Evolutionary conservation across 2,888 invertebrate species (phyloP).

Genomic region (Mechanitis messenoides): DNA sequence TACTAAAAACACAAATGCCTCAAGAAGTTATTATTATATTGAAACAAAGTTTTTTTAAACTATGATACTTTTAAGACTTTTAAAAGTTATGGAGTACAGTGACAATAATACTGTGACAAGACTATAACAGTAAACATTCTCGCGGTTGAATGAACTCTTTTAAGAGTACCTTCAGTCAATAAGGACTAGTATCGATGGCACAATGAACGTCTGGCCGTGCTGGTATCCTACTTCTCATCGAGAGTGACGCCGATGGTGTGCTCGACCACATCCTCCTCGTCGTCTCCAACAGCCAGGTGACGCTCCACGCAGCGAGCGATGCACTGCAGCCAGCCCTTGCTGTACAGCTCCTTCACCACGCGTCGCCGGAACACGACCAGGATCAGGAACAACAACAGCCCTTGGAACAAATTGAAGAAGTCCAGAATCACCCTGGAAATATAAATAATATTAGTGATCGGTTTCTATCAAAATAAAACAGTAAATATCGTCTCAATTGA

Average conservation of each 20-base stretch:
- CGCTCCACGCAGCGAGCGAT: constrained; percentile 46
- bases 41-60: too few species aligned
- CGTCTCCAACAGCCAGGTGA: constrained; percentile 55
- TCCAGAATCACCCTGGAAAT: constrained; percentile 75
- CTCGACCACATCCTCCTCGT: constrained; percentile 66
- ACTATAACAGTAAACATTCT: too few species aligned
- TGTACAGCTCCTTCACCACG: constrained; percentile 60
- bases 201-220: constrained; percentile 8
- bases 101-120: too few species aligned
- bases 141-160: too few species aligned
- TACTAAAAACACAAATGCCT: too few species aligned
- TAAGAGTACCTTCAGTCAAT: neutral
- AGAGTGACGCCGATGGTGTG: constrained; percentile 54
- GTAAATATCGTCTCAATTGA: neutral
- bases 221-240: constrained; percentile 35
- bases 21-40: too few species aligned
- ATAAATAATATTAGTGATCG: constrained; percentile 20
- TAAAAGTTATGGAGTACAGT: too few species aligned
- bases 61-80: too few species aligned
- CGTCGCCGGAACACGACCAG: constrained; percentile 76
- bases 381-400: constrained; percentile 77
- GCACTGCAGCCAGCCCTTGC: constrained; percentile 51
- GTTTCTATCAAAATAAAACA: neutral
- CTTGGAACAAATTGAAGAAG: constrained; percentile 78
- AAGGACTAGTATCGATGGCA: constrained; percentile 2